A percentile compares a stretch with the other conserved stretches of the same genome.
Conservation (phyloP, 2,113 vertebrate genomes). For the Drymodes brunneopygia region DNA sequence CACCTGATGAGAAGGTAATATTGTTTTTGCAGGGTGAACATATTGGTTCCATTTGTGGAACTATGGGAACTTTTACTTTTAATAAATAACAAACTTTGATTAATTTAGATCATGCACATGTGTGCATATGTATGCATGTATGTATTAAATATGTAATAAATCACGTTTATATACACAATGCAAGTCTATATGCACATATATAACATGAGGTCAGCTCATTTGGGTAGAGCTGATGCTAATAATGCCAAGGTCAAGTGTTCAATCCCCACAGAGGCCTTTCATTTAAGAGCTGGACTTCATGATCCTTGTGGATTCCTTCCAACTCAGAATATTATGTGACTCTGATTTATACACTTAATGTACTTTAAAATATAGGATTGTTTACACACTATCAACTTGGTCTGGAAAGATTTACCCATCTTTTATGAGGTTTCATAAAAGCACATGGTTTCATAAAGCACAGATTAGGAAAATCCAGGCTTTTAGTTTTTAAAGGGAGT, state of each 20-base stretch:
- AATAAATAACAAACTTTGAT: not conserved
- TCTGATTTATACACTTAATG: not conserved
- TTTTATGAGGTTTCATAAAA: not conserved
- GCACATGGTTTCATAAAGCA: not conserved
- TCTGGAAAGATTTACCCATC: not conserved
- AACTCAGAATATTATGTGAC: not conserved
- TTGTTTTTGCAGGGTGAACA: not conserved
- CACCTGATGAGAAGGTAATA: conserved; percentile 91
- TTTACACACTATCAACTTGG: not conserved
- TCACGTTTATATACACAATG: not conserved
- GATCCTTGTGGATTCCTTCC: not conserved
- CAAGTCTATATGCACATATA: not conserved
- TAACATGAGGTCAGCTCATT: not conserved
- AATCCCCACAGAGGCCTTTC: not conserved
- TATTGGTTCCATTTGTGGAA: not conserved
- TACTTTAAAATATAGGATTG: not conserved
- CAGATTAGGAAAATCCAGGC: not conserved
- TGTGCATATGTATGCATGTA: not conserved
- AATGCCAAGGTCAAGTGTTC: not conserved
- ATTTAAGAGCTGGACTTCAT: not conserved
- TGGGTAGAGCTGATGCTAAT: not conserved
- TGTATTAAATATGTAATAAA: not conserved
- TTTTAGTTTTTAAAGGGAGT: not conserved
- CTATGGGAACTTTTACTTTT: not conserved
- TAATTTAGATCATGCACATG: not conserved